Base-by-base conservation (phyloP, 2,888 invertebrate species). In the Acanthosepion pharaonis region DNA sequence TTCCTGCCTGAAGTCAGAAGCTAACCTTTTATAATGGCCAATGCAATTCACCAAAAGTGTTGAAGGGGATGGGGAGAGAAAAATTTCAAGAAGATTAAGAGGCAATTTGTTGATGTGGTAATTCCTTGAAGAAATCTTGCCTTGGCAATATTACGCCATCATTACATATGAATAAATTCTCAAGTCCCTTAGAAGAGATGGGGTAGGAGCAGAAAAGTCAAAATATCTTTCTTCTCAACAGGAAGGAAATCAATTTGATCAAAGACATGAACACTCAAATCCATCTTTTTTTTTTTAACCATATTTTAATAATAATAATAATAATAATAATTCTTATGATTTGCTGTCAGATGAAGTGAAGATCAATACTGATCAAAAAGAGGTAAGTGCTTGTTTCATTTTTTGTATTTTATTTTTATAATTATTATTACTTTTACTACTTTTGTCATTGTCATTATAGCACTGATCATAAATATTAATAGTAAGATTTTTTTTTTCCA, bases 101-200 rank as follows among this genome's bases (percentile, higher is more conserved):
- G n/a, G 78, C n/a, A 78, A 78, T 78, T 78, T 33, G 78, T 78
- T 78, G 78, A 78, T 78, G 78, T 11, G n/a, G 78, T 78, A 78
- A 78, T 78, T n/a, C n/a, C 78, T 78, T 15, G 78, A 78, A 78
- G 78, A n/a, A n/a, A 78, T 78, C 78, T 78, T 78, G 78, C 78
- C 78, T 78, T n/a, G 33, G 78, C 33, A 11, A 8, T 33, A n/a
- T 78, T 78, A 78, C 18, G 78, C 78, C 78, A 78, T 78, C n/a
- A 11, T 78, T 78, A n/a, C 78, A n/a, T 78, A n/a, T 78, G 78
- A 78, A 78, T n/a, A 78, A 78, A 78, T 78, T 78, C 78, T 78
- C n/a, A 78, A n/a, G 78, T 78, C 78, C 78, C 33, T n/a, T 18
- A 78, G n/a, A 11, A 78, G 78, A 33, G n/a, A 18, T 33, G 78